A percentile compares a stretch with the other conserved stretches of the same genome.
Evolutionary conservation across 30 jellyfish, hydroid and myxozoan species (phyloP).

Genomic region (Pseudorhiza aurosa): DNA sequence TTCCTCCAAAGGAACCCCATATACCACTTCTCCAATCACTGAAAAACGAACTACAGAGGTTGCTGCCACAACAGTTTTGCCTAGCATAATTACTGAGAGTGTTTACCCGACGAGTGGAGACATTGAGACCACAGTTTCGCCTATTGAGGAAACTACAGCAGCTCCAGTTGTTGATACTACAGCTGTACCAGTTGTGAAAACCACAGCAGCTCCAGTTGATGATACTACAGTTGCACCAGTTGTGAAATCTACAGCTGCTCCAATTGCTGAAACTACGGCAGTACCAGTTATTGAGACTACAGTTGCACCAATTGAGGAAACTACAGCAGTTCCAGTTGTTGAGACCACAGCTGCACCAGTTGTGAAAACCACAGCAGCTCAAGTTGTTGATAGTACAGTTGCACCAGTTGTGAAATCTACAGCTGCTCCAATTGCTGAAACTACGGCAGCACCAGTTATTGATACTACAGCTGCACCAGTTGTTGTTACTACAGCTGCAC

Average conservation of each 20-base stretch:
- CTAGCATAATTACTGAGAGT: too few relatives aligned
- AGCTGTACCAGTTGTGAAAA: conserved; percentile 16
- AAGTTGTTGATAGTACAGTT: conserved; percentile 21
- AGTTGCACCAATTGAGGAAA: conserved; percentile 7
- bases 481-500: conserved; percentile 6
- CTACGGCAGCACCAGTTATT: conserved; percentile 17
- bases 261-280: conserved; percentile 16
- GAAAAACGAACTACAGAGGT: too few relatives aligned
- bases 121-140: conserved; percentile 7
- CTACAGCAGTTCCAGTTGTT: conserved; percentile 8
- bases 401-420: conserved; percentile 14
- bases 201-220: neutral
- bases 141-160: conserved; percentile 24
- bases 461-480: conserved; percentile 45
- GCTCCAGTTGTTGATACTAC: conserved; percentile 39
- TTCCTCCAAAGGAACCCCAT: too few relatives aligned
- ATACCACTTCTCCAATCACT: too few relatives aligned
- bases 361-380: conserved; percentile 17
- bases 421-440: conserved; percentile 12
- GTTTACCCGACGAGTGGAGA: too few relatives aligned
- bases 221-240: conserved; percentile 22
- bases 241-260: conserved; percentile 27
- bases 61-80: too few relatives aligned
- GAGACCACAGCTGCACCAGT: conserved; percentile 14
- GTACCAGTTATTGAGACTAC: conserved; percentile 32